Evolutionary conservation across 2,797 vertebrate species (phyloP).

Genomic region (Bradypus variegatus): DNA sequence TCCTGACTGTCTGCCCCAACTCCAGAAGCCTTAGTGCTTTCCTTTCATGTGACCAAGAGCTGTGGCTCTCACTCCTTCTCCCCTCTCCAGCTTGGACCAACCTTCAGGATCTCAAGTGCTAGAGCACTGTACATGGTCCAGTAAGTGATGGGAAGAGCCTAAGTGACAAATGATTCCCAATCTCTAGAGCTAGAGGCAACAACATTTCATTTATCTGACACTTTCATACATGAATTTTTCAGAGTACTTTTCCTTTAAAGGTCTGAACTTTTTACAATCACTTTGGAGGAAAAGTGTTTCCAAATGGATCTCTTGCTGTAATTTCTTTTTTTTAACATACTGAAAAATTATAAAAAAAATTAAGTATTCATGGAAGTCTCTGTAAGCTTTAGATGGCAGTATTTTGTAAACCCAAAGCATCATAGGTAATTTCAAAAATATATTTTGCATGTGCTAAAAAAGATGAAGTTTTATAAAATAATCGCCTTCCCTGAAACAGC

Average conservation of each 20-base stretch:
- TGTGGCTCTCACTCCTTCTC: too few relatives aligned
- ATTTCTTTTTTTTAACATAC: neutral
- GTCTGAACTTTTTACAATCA: neutral
- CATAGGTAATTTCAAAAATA: constrained; percentile 33
- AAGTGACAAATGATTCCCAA: neutral
- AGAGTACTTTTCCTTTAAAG: neutral
- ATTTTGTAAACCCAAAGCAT: constrained; percentile 1
- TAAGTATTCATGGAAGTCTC: constrained; percentile 1
- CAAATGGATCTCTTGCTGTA: neutral
- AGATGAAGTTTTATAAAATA: neutral
- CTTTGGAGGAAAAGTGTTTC: neutral
- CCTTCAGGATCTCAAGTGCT: neutral
- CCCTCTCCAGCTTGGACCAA: neutral
- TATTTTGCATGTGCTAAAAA: neutral
- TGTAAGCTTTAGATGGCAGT: constrained; percentile 9
- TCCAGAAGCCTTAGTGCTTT: neutral
- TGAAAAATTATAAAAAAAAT: too few relatives aligned
- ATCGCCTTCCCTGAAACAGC: neutral
- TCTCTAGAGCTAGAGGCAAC: neutral
- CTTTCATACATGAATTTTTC: neutral
- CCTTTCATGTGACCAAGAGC: neutral
- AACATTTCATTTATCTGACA: neutral
- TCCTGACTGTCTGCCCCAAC: neutral
- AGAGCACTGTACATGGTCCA: neutral
- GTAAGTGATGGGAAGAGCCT: neutral